Conservation (phyloP, 2,797 vertebrate species). For the Vultur gryphus region DNA sequence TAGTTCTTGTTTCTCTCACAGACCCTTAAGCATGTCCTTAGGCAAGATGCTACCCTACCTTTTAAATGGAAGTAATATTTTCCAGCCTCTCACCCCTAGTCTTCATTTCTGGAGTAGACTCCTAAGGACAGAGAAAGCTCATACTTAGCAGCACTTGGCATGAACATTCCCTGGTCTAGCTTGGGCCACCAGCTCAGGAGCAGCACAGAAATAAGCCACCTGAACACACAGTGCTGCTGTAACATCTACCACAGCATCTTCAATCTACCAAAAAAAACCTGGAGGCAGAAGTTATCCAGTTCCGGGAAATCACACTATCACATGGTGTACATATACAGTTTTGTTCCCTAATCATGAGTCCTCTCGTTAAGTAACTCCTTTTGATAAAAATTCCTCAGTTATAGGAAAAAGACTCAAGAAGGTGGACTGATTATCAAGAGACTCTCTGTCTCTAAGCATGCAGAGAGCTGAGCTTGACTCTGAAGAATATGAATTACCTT, state of each 20-base stretch:
- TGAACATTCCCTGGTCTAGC: not conserved
- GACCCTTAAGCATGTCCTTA: not conserved
- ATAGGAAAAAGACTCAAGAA: not conserved
- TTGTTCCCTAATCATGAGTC: not conserved
- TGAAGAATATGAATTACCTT: not conserved
- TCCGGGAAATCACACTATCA: not conserved
- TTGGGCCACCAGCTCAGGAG: not conserved
- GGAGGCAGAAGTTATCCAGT: not conserved
- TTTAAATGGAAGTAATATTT: not conserved
- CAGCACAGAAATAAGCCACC: not conserved
- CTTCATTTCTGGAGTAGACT: not conserved
- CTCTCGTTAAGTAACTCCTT: not conserved
- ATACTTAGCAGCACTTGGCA: not conserved
- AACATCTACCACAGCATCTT: not conserved
- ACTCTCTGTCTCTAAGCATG: not conserved
- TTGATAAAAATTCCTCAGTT: not conserved
- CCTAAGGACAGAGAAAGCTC: not conserved
- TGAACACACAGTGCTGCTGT: rapidly evolving
- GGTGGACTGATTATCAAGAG: not conserved
- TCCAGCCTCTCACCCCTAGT: not conserved
- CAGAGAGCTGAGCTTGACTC: not conserved
- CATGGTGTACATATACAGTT: rapidly evolving
- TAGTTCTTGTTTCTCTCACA: not conserved
- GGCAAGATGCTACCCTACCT: not conserved
- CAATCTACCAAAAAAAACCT: not conserved